Evolutionary conservation across 1,140 invertebrate species (phyloP).

Genomic region (Caenorhabditis remanei): DNA sequence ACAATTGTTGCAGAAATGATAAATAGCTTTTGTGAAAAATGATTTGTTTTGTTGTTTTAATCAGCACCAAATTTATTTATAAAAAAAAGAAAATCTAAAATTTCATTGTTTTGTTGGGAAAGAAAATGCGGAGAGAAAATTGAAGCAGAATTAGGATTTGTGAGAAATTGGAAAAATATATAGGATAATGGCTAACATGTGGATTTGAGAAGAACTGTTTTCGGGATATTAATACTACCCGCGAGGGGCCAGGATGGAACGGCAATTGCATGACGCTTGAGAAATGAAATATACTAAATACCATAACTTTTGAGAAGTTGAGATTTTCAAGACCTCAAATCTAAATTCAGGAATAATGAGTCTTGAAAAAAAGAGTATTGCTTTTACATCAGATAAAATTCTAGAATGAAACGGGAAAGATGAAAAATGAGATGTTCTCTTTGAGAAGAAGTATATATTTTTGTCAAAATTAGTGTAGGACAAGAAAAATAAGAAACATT

Average conservation of each 20-base stretch:
- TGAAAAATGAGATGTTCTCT: constrained; percentile 37
- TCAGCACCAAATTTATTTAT: constrained; percentile 18
- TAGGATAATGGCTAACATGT: not conserved
- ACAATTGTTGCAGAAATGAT: no score
- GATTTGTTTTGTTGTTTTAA: not conserved
- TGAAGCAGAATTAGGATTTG: not conserved
- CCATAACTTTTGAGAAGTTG: not conserved
- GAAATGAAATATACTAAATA: not conserved
- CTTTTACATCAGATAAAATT: constrained; percentile 45
- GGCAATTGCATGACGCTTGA: not conserved
- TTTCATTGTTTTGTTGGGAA: constrained; percentile 42
- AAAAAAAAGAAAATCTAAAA: constrained; percentile 27
- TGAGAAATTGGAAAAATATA: constrained; percentile 9
- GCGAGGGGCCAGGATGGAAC: constrained; percentile 29
- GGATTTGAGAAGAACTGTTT: not conserved
- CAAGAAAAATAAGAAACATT: not conserved
- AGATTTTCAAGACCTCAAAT: not conserved
- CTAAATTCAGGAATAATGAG: not conserved
- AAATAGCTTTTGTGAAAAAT: no score
- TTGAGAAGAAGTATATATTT: not conserved
- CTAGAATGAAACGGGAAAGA: constrained; percentile 38
- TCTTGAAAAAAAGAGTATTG: constrained; percentile 7
- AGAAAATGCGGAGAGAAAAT: constrained; percentile 28
- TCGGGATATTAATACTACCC: constrained; percentile 52
- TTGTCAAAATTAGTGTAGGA: not conserved